Percentiles rank a stretch among this genome's conserved stretches.
Evolutionary conservation across 2,113 vertebrate genomes (phyloP).

Genomic region (Barnardius zonarius): DNA sequence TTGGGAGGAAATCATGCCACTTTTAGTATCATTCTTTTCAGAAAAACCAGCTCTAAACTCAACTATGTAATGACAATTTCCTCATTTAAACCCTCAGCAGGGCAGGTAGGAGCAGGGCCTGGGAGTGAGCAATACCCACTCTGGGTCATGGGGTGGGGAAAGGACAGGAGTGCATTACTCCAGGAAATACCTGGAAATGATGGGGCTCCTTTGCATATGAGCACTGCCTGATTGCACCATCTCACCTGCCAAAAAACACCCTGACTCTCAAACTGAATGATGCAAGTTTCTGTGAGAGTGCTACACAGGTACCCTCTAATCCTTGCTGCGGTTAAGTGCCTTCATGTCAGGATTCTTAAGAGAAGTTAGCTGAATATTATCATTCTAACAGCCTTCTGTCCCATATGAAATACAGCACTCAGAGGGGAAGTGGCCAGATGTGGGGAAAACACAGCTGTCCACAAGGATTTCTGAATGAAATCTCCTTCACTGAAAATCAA

Average conservation of each 20-base stretch:
- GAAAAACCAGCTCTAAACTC: background rate
- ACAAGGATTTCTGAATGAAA: background rate
- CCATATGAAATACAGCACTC: background rate
- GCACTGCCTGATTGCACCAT: constrained; percentile 2
- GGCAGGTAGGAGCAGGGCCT: constrained; percentile 39
- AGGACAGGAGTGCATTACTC: constrained; percentile 19
- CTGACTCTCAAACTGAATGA: background rate
- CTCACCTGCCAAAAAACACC: background rate
- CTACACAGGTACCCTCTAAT: background rate
- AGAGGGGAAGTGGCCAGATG: background rate
- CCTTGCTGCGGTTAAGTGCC: background rate
- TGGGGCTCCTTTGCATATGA: constrained; percentile 12
- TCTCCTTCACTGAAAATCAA: background rate
- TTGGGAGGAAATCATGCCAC: background rate
- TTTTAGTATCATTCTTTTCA: background rate
- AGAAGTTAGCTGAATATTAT: background rate
- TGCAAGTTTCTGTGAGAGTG: background rate
- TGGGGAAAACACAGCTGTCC: background rate
- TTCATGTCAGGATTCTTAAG: background rate
- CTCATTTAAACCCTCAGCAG: background rate
- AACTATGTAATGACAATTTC: background rate
- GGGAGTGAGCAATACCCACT: constrained; percentile 31
- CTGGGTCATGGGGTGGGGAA: background rate
- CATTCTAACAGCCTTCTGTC: background rate
- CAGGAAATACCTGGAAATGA: constrained; percentile 61